Base-by-base conservation (phyloP, 2,797 vertebrate species). In the Bovichtus variegatus region DNA sequence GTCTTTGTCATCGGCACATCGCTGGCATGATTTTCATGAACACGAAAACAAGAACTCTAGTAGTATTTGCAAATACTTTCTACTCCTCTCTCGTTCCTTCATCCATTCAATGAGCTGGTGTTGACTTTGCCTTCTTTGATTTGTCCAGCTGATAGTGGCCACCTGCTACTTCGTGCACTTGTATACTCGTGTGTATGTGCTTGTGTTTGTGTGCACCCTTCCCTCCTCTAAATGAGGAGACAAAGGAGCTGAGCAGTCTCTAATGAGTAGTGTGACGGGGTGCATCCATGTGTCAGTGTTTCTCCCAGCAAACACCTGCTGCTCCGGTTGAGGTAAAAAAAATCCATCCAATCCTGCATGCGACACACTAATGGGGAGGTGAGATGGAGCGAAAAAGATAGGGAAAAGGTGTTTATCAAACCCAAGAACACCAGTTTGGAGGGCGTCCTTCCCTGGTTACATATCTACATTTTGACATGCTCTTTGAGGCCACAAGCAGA, bases 261-360 rank as follows among this genome's bases (percentile, higher is more conserved):
- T 90, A 90, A 91, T 88, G 84, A 91, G 86, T 68, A 69, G 77
- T 76, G 76, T 88, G 92, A 75, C 82, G 85, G 83, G 80, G 80
- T 16, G 71, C 89, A 85, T 78, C 89, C 74, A 84, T 80, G 89
- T 85, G 80, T 86, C 81, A 85, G 81, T 23, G 71, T 84, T 85
- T 89, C 83, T 76, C 54, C 55, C 43, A 46, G 77, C 74, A 81
- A 93, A 88, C 89, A 92, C 89, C 88, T 86, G 89, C 86, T 90
- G 82, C 89, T 85, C 63, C 6, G 34, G 62, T 51, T 63, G 80
- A 85, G 69, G 47, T 72, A 53, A 69, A 82, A 80, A 53, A 69
- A 82, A 80, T 50, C 64, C 12, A 38, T 25, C 18, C 16, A n/a
- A 76, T 51, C 9, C 74, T 41, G 71, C 60, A n/a, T 12, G 78